A percentile compares a stretch with the other conserved stretches of the same genome.
phyloP scores from a whole-genome alignment of 1,140 invertebrate genomes.

The Rhagoletis zephyria region DNA sequence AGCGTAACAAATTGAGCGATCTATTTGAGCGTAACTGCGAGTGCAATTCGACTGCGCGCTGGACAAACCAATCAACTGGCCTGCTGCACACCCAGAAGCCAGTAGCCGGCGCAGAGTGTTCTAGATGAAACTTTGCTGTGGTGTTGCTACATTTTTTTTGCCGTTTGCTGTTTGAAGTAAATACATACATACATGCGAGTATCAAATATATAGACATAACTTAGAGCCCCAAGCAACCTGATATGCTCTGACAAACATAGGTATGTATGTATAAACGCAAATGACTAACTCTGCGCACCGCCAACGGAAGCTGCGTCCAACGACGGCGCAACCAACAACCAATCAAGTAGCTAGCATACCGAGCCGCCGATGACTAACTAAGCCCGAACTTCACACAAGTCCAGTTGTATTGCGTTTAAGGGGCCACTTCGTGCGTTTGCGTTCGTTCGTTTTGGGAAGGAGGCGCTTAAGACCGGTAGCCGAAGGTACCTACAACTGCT shows the following conservation, averaged over 20 bases:
- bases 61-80: constrained; percentile 11
- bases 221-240: not conserved
- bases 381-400: constrained; percentile 29
- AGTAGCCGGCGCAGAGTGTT: not conserved
- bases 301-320: not conserved
- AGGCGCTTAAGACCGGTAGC: constrained; percentile 70
- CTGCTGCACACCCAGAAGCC: not conserved
- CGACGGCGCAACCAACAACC: not conserved
- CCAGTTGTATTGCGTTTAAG: constrained; percentile 8
- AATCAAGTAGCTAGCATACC: constrained; percentile 34
- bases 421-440: constrained; percentile 38
- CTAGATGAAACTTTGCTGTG: not conserved
- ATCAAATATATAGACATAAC: not conserved
- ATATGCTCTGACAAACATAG: not conserved
- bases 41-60: not conserved
- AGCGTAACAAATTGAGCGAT: constrained; percentile 51
- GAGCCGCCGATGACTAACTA: constrained; percentile 41
- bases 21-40: constrained; percentile 49
- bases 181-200: no score
- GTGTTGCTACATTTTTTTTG: not conserved
- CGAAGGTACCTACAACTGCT: constrained; percentile 60
- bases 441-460: constrained; percentile 54
- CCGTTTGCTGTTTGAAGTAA: not conserved
- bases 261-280: not conserved
- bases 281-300: not conserved